Conservation (phyloP, 2,888 invertebrate species). For the Tiliacea aurago region DNA sequence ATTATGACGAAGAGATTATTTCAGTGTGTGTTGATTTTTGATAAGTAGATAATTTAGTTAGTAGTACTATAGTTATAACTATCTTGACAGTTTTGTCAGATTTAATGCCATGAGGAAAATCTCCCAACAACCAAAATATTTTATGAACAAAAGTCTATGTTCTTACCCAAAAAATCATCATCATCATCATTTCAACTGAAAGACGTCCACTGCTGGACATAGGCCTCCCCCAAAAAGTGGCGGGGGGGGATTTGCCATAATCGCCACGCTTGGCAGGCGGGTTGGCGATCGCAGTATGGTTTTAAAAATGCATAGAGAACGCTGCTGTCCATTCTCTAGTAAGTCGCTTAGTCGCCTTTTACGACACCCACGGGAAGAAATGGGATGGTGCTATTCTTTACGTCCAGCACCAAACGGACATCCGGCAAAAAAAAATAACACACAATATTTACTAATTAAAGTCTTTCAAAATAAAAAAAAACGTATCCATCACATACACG, state of each 20-base stretch:
- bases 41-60: neutral
- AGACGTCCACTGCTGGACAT: too few relatives aligned
- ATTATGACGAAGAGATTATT: neutral
- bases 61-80: neutral
- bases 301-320: too few relatives aligned
- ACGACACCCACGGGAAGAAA: too few relatives aligned
- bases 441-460: neutral
- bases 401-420: too few relatives aligned
- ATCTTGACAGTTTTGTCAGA: neutral
- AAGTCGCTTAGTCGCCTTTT: too few relatives aligned
- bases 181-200: too few relatives aligned
- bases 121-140: neutral
- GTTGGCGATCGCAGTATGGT: too few relatives aligned
- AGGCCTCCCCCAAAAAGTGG: too few relatives aligned
- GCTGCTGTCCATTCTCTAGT: too few relatives aligned
- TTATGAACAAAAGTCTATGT: neutral
- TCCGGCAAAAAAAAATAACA: neutral
- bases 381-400: too few relatives aligned
- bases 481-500: constrained; percentile 17
- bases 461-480: constrained; percentile 23
- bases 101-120: neutral
- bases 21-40: neutral
- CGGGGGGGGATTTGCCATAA: too few relatives aligned
- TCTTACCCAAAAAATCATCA: neutral
- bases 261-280: too few relatives aligned